Base-by-base conservation (phyloP, 1,140 invertebrate genomes). In the Dysdera silvatica region DNA sequence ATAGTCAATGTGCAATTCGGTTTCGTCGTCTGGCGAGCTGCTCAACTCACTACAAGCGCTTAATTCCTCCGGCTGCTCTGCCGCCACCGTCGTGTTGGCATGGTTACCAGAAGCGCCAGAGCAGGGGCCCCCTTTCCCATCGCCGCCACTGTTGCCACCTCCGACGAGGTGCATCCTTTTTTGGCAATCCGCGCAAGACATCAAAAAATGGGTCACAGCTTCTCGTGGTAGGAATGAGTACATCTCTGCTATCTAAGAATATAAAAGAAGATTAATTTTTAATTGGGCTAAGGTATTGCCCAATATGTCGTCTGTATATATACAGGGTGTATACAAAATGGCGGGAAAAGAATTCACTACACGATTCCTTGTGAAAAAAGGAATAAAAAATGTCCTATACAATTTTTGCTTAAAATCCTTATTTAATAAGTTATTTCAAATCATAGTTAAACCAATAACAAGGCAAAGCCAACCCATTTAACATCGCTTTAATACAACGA, bases 231-330 rank as follows among this genome's bases (percentile, higher is more conserved):
- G 80, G 72, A 95, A 96, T 5, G 91, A 91, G 78, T 94, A 95
- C 43, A 88, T 92, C 75, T 96, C 91, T 10, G 91, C 93, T 71
- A 96, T 94, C 92, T 95, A n/a, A n/a, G n/a, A n/a, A n/a, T n/a
- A n/a, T n/a, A n/a, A n/a, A n/a, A n/a, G n/a, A n/a, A n/a, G n/a
- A n/a, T n/a, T n/a, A n/a, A n/a, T n/a, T n/a, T n/a, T n/a, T n/a
- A n/a, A n/a, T n/a, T n/a, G n/a, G n/a, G n/a, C n/a, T n/a, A n/a
- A n/a, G n/a, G n/a, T n/a, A n/a, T n/a, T n/a, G n/a, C n/a, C n/a
- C n/a, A n/a, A n/a, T n/a, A n/a, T n/a, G n/a, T n/a, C n/a, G n/a
- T n/a, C n/a, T n/a, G n/a, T n/a, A n/a, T n/a, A n/a, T n/a, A n/a
- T n/a, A n/a, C n/a, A n/a, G n/a, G n/a, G n/a, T n/a, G n/a, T n/a